Evolutionary conservation across 2,888 invertebrate species (phyloP).

Genomic region (Selenia dentaria): DNA sequence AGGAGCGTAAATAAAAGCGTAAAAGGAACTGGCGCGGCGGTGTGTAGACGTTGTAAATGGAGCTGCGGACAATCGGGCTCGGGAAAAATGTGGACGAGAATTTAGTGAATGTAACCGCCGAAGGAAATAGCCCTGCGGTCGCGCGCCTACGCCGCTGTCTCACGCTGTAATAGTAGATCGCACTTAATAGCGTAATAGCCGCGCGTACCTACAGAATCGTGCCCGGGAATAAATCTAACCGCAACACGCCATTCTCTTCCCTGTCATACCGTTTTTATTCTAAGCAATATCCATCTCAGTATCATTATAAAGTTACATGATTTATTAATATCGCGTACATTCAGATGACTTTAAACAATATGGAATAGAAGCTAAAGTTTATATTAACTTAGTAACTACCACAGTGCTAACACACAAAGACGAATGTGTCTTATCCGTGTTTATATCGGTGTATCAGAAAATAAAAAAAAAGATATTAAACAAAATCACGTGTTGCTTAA

Average conservation of each 20-base stretch:
- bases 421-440: conserved; percentile 66
- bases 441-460: conserved; percentile 56
- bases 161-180: conserved; percentile 62
- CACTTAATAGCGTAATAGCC: conserved; percentile 70
- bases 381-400: no score
- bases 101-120: conserved; percentile 75
- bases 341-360: no score
- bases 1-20: conserved; percentile 84
- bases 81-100: conserved; percentile 80
- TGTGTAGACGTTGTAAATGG: conserved; percentile 84
- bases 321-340: no score
- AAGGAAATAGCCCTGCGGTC: conserved; percentile 65
- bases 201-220: conserved; percentile 39
- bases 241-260: conserved; percentile 32
- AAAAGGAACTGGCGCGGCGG: conserved; percentile 82
- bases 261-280: conserved; percentile 25
- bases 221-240: conserved; percentile 54
- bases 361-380: no score
- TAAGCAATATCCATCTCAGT: conserved; percentile 13
- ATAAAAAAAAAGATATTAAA: conserved; percentile 61
- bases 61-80: conserved; percentile 81
- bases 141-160: conserved; percentile 57
- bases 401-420: no score
- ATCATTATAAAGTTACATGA: conserved; percentile 3
- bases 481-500: conserved; percentile 51